Conservation (phyloP, 2,888 invertebrate species). For the Aphodius granarius region DNA sequence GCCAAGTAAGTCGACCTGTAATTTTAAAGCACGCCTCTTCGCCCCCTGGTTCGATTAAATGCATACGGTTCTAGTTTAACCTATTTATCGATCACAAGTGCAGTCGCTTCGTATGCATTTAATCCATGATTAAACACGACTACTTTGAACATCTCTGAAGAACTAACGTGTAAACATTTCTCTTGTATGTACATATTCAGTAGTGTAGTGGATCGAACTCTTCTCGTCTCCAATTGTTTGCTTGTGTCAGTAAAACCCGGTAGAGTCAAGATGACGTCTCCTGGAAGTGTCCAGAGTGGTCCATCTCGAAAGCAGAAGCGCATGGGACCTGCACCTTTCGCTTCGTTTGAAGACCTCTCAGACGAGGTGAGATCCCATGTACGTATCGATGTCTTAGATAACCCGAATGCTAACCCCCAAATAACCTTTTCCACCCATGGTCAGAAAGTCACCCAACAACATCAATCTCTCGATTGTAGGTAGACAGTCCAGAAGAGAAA, state of each 20-base stretch:
- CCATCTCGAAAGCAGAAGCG: slow-evolving; percentile 63
- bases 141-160: not conserved
- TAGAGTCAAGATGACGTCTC: slow-evolving; percentile 44
- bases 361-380: slow-evolving; percentile 74
- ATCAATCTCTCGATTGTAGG: slow-evolving; percentile 53
- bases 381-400: slow-evolving; percentile 56
- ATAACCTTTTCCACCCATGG: slow-evolving; percentile 16
- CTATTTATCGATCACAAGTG: too few relatives aligned
- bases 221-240: slow-evolving; percentile 15
- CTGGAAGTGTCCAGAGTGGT: slow-evolving; percentile 41
- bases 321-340: slow-evolving; percentile 91
- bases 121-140: not conserved
- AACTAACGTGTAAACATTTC: not conserved
- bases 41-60: not conserved
- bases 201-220: not conserved
- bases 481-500: slow-evolving; percentile 61
- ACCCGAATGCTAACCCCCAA: not conserved
- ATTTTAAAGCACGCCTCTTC: not conserved
- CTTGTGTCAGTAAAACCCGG: slow-evolving; percentile 43
- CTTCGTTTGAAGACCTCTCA: slow-evolving; percentile 89
- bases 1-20: not conserved
- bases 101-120: too few relatives aligned
- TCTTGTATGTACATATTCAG: not conserved
- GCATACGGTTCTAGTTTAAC: not conserved
- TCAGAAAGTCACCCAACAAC: too few relatives aligned